Conservation (phyloP, 2,888 invertebrate species). For the Theretra japonica region DNA sequence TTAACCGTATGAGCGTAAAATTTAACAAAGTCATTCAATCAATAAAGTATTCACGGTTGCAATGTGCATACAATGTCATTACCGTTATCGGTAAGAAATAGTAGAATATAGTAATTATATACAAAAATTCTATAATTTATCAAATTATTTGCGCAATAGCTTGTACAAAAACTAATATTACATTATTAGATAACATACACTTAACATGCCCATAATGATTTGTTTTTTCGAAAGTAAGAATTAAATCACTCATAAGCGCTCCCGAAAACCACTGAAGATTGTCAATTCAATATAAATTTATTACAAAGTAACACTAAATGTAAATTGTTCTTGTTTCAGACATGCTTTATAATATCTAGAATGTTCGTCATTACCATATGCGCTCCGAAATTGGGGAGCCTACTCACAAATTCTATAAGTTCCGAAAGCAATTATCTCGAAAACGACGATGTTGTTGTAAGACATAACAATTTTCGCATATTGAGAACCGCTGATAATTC, state of each 20-base stretch:
- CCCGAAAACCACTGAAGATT: too few species aligned
- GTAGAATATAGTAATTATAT: neutral
- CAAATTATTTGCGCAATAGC: too few species aligned
- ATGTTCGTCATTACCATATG: slow-evolving; percentile 44
- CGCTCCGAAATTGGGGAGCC: slow-evolving; percentile 57
- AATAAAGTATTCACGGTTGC: slow-evolving; percentile 6
- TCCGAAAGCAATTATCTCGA: slow-evolving; percentile 46
- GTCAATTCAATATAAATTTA: too few species aligned
- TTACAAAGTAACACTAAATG: neutral
- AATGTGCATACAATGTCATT: slow-evolving; percentile 47
- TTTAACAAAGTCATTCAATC: neutral
- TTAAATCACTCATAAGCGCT: too few species aligned
- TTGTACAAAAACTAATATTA: too few species aligned
- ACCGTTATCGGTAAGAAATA: slow-evolving; percentile 53
- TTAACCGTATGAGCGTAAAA: slow-evolving; percentile 10
- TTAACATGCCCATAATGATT: too few species aligned
- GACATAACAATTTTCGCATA: neutral
- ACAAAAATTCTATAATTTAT: too few species aligned
- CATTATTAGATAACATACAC: too few species aligned
- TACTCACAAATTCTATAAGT: slow-evolving; percentile 50
- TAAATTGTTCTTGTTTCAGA: slow-evolving; percentile 45
- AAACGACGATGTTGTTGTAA: slow-evolving; percentile 13
- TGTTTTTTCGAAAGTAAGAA: too few species aligned
- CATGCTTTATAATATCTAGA: slow-evolving; percentile 42
- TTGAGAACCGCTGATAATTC: neutral